A percentile compares a stretch with the other conserved stretches of the same genome.
These are phyloP conservation scores for Xanthia togata DNA, from an alignment of 2,888 invertebrate genomes.

Conservation along the genomic window DNA sequence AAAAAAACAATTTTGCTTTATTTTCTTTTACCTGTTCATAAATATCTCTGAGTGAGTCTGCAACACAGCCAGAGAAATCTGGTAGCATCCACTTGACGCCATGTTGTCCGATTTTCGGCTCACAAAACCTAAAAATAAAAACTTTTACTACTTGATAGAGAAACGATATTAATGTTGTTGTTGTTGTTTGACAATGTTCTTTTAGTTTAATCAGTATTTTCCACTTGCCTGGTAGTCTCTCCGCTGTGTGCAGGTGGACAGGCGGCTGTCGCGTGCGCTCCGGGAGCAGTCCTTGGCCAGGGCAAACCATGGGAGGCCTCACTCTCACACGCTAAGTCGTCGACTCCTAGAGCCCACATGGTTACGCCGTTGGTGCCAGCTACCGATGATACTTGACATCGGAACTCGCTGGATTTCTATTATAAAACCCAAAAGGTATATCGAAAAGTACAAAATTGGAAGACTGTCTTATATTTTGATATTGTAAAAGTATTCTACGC, in stretches of 20 bases:
- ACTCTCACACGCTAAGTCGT: conserved; percentile 88
- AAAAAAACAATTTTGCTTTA: too few relatives aligned
- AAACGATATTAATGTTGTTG: too few relatives aligned
- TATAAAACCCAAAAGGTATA: not conserved
- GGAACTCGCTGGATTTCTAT: conserved; percentile 94
- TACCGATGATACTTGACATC: conserved; percentile 92
- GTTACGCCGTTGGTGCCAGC: conserved; percentile 89
- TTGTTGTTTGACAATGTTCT: too few relatives aligned
- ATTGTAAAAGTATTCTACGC: not conserved
- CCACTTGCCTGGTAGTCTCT: conserved; percentile 80
- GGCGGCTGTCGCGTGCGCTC: conserved; percentile 90
- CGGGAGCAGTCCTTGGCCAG: conserved; percentile 93
- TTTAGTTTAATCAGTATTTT: too few relatives aligned
- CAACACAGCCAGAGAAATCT: conserved; percentile 94
- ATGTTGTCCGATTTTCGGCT: conserved; percentile 86
- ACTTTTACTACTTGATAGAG: not conserved
- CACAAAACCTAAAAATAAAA: conserved; percentile 83
- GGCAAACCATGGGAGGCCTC: conserved; percentile 89
- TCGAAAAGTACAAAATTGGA: not conserved
- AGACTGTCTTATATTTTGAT: not conserved
- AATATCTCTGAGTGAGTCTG: conserved; percentile 91
- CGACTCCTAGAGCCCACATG: conserved; percentile 92
- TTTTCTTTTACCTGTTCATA: conserved; percentile 90
- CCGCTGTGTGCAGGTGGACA: conserved; percentile 90
- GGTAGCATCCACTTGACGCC: conserved; percentile 94